A percentile compares a stretch with the other conserved stretches of the same genome.
Conservation (phyloP, 2,888 invertebrate species). For the Schizaphis graminum region DNA sequence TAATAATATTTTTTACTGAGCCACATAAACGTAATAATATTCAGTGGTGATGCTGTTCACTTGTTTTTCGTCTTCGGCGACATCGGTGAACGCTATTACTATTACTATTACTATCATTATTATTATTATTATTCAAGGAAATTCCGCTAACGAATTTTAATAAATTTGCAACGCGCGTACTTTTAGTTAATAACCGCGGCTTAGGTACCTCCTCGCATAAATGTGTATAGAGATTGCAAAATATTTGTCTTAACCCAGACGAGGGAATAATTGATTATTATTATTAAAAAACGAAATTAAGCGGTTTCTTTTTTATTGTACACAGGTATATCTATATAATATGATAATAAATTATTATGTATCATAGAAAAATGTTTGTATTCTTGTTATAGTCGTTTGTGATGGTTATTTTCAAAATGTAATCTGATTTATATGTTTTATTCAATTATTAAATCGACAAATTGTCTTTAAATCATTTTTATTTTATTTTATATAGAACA, state of each 20-base stretch:
- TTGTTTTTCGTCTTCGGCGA: neutral
- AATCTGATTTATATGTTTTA: neutral
- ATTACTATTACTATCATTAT: neutral
- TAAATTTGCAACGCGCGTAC: neutral
- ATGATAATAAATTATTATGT: neutral
- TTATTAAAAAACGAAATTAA: neutral
- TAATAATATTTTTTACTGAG: neutral
- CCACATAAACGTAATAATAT: neutral
- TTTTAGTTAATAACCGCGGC: too few species aligned
- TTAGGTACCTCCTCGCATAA: neutral
- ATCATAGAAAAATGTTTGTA: neutral
- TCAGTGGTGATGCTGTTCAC: neutral
- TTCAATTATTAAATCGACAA: neutral
- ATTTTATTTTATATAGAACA: neutral
- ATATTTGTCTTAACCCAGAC: neutral
- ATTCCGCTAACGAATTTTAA: neutral
- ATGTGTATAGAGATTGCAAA: neutral
- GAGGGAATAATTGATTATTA: neutral
- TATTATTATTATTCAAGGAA: neutral
- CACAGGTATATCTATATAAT: neutral
- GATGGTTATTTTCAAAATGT: neutral
- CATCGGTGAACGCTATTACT: neutral
- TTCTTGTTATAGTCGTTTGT: neutral
- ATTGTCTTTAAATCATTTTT: neutral
- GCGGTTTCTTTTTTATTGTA: neutral